These are phyloP conservation scores for Temnothorax unifasciatus DNA, from an alignment of 2,888 invertebrate species.

Conservation along the genomic window DNA sequence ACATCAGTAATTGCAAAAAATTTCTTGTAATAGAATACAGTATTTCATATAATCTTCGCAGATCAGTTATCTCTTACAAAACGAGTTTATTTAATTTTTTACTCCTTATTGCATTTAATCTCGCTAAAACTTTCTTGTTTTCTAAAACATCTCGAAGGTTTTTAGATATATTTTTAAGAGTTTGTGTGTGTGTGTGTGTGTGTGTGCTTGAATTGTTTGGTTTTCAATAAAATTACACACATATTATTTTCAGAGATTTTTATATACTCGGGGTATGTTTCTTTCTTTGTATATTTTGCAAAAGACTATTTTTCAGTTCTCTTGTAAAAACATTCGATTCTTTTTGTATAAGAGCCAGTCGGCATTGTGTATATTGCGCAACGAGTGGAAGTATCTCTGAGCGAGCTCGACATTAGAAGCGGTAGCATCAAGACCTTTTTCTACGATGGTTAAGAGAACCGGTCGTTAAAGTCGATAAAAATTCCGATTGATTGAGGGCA, in stretches of 20 bases:
- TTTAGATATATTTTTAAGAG: background rate
- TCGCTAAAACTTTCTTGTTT: no score
- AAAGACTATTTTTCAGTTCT: conserved; percentile 10
- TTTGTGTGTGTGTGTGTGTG: background rate
- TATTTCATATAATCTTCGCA: background rate
- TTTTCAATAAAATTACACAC: background rate
- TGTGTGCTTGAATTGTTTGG: background rate
- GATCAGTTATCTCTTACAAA: background rate
- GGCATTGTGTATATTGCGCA: conserved; percentile 31
- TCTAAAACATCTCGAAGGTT: background rate
- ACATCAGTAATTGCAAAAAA: background rate
- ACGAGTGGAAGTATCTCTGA: conserved; percentile 51
- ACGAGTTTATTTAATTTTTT: background rate
- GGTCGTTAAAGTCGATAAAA: conserved; percentile 74
- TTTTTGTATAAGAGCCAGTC: conserved; percentile 17
- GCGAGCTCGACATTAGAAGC: conserved; percentile 31
- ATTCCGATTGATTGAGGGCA: conserved; percentile 70
- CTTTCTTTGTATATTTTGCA: background rate
- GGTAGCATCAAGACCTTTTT: conserved; percentile 28
- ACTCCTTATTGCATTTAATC: background rate
- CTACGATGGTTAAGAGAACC: conserved; percentile 38
- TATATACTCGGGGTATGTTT: conserved; percentile 3
- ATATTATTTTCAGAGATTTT: background rate
- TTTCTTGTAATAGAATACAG: background rate
- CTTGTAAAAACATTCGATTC: conserved; percentile 8